Conservation (phyloP, 2,888 invertebrate genomes). For the Cryptocheilus praepositus region DNA sequence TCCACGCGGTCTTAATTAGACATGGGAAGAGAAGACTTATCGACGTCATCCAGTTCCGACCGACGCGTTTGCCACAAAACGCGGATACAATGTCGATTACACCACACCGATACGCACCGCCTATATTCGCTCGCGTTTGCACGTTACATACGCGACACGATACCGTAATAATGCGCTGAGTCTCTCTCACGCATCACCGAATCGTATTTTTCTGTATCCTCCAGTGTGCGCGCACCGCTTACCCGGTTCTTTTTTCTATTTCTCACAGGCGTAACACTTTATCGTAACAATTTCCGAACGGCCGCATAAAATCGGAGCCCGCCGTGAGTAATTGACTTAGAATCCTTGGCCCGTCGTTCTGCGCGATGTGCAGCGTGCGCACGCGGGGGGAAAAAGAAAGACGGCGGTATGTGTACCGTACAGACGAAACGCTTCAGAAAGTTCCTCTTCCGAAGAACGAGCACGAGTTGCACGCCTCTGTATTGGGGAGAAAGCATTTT, state of each 20-base stretch:
- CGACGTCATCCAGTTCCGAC: too few relatives aligned
- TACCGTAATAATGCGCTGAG: constrained; percentile 7
- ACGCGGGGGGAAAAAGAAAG: background rate
- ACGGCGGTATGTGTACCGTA: background rate
- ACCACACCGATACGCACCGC: constrained; percentile 40
- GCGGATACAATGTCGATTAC: constrained; percentile 41
- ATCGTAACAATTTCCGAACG: constrained; percentile 19
- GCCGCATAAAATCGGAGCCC: constrained; percentile 14
- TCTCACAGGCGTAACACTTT: constrained; percentile 13
- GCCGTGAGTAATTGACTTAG: constrained; percentile 19
- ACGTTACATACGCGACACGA: constrained; percentile 1
- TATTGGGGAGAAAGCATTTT: constrained; percentile 51
- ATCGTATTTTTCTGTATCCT: constrained; percentile 26
- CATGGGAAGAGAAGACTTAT: too few relatives aligned
- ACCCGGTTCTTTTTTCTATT: constrained; percentile 30
- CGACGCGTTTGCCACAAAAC: background rate
- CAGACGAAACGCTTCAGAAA: constrained; percentile 35
- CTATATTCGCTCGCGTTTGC: background rate
- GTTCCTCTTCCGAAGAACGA: constrained; percentile 44
- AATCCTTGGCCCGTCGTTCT: background rate
- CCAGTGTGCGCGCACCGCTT: constrained; percentile 23
- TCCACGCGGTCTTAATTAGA: too few relatives aligned
- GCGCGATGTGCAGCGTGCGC: background rate
- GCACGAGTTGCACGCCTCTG: constrained; percentile 23
- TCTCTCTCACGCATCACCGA: constrained; percentile 44